Evolutionary conservation across 2,797 vertebrate species (phyloP).

Genomic region (Yasuhikotakia modesta): DNA sequence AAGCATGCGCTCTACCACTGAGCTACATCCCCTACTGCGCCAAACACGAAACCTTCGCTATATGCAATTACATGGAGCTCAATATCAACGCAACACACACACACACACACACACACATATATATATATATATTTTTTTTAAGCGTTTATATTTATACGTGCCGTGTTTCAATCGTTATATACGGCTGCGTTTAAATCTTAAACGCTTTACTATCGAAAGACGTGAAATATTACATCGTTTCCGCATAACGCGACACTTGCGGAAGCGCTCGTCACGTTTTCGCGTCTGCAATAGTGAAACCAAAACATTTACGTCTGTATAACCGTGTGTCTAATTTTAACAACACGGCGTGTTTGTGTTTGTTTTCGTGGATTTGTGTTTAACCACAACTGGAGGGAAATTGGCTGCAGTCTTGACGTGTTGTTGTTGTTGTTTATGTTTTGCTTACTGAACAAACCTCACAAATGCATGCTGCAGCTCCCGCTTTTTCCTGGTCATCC

Average conservation of each 20-base stretch:
- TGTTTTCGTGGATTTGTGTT: background rate
- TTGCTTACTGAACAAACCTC: background rate
- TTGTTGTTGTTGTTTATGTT: background rate
- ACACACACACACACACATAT: too few species aligned
- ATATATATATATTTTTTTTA: too few species aligned
- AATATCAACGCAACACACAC: too few species aligned
- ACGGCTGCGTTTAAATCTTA: background rate
- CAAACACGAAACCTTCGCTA: too few species aligned
- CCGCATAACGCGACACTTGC: constrained; percentile 18
- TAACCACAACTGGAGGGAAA: background rate
- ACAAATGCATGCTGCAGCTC: background rate
- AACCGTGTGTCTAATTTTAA: background rate
- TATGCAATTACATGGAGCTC: background rate
- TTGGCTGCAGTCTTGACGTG: background rate
- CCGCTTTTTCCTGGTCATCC: background rate
- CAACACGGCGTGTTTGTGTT: background rate
- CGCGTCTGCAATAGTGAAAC: background rate
- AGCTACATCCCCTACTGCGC: constrained; percentile 62
- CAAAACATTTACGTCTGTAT: constrained; percentile 1
- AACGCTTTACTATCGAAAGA: background rate
- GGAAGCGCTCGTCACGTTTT: constrained; percentile 14
- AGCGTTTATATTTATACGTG: too few species aligned
- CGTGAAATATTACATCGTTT: background rate
- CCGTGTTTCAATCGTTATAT: too few species aligned
- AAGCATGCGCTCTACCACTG: constrained; percentile 71